Evolutionary conservation across 2,113 vertebrate genomes (phyloP), one percentile per base, ranked within the genome.

Genomic region (Rynchops niger): DNA sequence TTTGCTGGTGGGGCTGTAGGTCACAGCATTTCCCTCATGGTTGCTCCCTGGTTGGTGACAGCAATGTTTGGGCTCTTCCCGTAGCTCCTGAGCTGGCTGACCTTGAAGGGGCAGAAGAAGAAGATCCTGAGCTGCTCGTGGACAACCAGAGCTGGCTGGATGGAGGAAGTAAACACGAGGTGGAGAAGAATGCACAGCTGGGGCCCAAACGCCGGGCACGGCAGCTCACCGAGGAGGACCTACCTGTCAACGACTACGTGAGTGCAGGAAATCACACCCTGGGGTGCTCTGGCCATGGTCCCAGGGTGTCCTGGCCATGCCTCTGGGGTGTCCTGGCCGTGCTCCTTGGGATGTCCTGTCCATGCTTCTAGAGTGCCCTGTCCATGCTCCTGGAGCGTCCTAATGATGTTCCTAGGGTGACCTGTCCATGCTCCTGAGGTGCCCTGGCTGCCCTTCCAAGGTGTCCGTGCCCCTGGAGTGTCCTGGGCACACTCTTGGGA

Each of bases 201-300:
- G 97, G 95, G 27, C 94, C 96, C 59, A 98, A 67, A 45, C 98
- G 98, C 2, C 98, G 42, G 5, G 40, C 93, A 62, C 98, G 98
- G 90, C 98, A 98, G 91, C 97, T 98, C 87, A 98, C 97, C 0
- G 98, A 99, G 85, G 98, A 98, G 96, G 98, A 99, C 5, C 97
- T 98, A 82, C 98, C 98, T 1, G 73, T 99, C 92, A 98, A 98
- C 5, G 98, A 98, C 90, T 98, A 98, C 3, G 98, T 99, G 95
- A 99, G 98, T 98, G 81, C 5, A 6, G 61, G 52, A 45, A 69
- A 30, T 4, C 6, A 1, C 15, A 36, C 8, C 50, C 29, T 4
- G 55, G 18, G 42, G 3, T 56, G 19, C 6, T 62, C 72, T 19
- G 20, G 15, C 4, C 15, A 2, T 15, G 7, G 11, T 18, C 9